These are phyloP conservation scores for Megalops cyprinoides DNA, from an alignment of 2,797 vertebrate species.

Conservation along the genomic window DNA sequence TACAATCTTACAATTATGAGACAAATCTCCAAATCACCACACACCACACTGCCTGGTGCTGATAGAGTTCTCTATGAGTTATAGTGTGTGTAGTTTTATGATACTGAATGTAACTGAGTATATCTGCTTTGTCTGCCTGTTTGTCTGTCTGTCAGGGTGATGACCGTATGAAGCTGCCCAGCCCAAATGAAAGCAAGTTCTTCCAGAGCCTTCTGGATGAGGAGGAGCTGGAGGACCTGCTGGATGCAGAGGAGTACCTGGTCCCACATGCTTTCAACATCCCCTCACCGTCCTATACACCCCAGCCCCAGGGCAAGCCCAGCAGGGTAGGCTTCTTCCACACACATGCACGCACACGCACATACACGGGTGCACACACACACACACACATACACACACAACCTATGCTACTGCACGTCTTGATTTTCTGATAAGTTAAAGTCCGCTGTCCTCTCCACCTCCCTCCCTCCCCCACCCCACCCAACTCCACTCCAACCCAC, in stretches of 20 bases:
- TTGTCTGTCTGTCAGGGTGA: constrained; percentile 78
- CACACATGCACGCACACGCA: background rate
- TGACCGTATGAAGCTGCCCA: constrained; percentile 95
- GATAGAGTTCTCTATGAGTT: too few species aligned
- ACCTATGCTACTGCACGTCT: too few species aligned
- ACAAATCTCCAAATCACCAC: too few species aligned
- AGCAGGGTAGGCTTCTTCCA: constrained; percentile 83
- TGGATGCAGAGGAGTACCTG: constrained; percentile 98
- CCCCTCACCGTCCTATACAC: constrained; percentile 90
- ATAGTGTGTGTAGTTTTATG: background rate
- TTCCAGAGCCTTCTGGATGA: constrained; percentile 96
- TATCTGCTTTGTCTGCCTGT: background rate
- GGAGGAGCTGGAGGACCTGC: constrained; percentile 93
- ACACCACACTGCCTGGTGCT: too few species aligned
- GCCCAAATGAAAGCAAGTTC: constrained; percentile 96
- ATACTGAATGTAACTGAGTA: background rate
- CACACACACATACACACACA: background rate
- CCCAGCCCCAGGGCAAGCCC: constrained; percentile 87
- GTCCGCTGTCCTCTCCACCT: too few species aligned
- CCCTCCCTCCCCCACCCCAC: too few species aligned
- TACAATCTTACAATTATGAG: too few species aligned
- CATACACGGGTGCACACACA: background rate
- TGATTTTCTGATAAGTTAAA: too few species aligned
- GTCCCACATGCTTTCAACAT: constrained; percentile 92
- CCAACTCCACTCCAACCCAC: constrained; percentile 63